Conservation (phyloP, 1,140 invertebrate species). For the Bombus polaris region DNA sequence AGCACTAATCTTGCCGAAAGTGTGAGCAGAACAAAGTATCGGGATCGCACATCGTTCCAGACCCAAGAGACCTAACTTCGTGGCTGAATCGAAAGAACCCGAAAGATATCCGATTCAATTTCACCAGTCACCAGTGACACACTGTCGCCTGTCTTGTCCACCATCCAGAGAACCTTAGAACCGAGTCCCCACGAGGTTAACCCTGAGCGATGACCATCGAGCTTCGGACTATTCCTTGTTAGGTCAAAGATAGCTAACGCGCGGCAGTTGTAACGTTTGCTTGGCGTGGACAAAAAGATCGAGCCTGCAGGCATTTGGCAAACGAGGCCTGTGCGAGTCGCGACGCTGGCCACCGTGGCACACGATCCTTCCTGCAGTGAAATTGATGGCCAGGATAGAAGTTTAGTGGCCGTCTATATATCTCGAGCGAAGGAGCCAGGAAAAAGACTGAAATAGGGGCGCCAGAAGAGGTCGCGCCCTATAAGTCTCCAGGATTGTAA, state of each 20-base stretch:
- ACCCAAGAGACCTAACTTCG: not conserved
- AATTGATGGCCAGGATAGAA: conserved; percentile 75
- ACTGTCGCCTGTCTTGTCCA: conserved; percentile 14
- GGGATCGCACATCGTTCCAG: not conserved
- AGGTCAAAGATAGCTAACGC: conserved; percentile 49
- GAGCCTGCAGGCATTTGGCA: conserved; percentile 58
- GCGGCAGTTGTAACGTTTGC: not conserved
- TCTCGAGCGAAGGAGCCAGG: conserved; percentile 59
- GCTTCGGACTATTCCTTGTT: conserved; percentile 46
- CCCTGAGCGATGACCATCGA: conserved; percentile 61
- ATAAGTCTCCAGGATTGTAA: conserved; percentile 61
- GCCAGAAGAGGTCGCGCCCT: conserved; percentile 42
- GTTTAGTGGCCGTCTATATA: conserved; percentile 73
- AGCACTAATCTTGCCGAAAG: not conserved
- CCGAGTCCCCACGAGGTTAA: conserved; percentile 38
- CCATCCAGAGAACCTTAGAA: conserved; percentile 20
- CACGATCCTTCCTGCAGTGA: conserved; percentile 66
- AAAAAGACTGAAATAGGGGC: conserved; percentile 41
- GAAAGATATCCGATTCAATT: conserved; percentile 18
- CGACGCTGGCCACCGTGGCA: conserved; percentile 38
- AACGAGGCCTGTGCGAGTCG: conserved; percentile 55
- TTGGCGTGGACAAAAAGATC: conserved; percentile 62
- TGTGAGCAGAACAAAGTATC: not conserved
- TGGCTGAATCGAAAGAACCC: not conserved
- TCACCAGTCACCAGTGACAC: not conserved